Conservation (phyloP, 2,797 vertebrate species). For the Hoplostethus mediterraneus region DNA sequence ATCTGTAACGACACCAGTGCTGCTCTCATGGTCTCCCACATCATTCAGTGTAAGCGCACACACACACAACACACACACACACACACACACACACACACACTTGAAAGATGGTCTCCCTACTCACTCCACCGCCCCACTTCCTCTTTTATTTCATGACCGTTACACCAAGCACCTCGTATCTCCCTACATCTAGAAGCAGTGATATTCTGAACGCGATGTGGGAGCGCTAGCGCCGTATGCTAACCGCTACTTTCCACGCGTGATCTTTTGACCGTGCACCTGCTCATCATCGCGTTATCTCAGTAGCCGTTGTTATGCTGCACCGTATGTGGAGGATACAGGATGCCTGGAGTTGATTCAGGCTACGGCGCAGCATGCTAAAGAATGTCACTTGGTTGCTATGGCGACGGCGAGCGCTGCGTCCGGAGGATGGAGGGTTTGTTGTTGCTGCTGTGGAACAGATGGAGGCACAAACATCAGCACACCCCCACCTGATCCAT, state of each 20-base stretch:
- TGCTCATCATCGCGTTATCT: neutral
- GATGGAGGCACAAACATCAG: conserved; percentile 41
- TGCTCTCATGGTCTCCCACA: conserved; percentile 93
- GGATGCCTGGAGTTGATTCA: neutral
- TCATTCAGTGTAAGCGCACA: conserved; percentile 92
- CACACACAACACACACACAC: conserved; percentile 2
- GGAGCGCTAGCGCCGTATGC: no score
- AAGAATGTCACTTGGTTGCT: conserved; percentile 44
- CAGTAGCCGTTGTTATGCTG: neutral
- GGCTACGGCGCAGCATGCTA: conserved; percentile 3
- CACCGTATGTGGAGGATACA: neutral
- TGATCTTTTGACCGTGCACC: neutral
- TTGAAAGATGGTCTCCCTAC: no score
- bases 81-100: neutral
- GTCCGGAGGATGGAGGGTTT: conserved; percentile 20
- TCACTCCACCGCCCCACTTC: neutral
- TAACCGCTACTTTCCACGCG: no score
- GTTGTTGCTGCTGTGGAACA: conserved; percentile 39
- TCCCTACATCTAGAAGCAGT: no score
- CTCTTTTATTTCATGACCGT: no score
- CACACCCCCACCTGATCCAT: conserved; percentile 13
- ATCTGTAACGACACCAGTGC: conserved; percentile 93
- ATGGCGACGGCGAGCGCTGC: conserved; percentile 41
- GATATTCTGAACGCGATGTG: neutral
- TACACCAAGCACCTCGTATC: no score